Percentiles rank a stretch among this genome's conserved stretches.
Conservation (phyloP, 2,797 vertebrate species). For the Pelochelys cantorii region DNA sequence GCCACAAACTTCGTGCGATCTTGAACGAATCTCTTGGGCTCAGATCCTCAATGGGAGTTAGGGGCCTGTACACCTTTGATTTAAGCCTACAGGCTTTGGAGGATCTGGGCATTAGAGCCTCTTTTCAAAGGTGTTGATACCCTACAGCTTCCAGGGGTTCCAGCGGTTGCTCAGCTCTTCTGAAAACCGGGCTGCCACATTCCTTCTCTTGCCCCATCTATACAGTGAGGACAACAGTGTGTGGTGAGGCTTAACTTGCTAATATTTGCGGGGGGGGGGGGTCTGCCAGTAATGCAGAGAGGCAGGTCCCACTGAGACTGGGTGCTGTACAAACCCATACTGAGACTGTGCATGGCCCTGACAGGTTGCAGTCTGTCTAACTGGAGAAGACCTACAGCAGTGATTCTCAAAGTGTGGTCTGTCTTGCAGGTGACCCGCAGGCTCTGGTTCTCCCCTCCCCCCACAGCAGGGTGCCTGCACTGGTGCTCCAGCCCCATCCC, state of each 20-base stretch:
- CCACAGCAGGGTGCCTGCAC: no score
- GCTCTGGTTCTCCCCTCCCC: no score
- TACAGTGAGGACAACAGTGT: background rate
- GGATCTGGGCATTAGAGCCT: background rate
- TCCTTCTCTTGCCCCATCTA: background rate
- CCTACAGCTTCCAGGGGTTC: no score
- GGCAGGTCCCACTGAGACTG: fast-evolving
- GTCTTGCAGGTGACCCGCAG: no score
- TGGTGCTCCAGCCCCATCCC: no score
- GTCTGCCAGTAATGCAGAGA: background rate
- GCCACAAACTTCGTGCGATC: background rate
- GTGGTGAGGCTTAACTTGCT: background rate
- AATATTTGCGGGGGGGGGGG: background rate
- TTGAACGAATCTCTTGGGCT: background rate
- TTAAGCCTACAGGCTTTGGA: background rate
- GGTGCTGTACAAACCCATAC: fast-evolving
- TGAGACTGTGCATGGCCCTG: fast-evolving
- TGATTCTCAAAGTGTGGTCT: no score
- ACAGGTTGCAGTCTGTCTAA: fast-evolving
- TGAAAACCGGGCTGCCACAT: background rate
- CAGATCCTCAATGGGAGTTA: background rate
- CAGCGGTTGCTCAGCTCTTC: background rate
- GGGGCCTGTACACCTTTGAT: background rate
- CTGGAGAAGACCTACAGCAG: fast-evolving
- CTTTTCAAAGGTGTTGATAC: background rate